Base-by-base conservation (phyloP, 2,888 invertebrate species). In the Rutpela maculata region DNA sequence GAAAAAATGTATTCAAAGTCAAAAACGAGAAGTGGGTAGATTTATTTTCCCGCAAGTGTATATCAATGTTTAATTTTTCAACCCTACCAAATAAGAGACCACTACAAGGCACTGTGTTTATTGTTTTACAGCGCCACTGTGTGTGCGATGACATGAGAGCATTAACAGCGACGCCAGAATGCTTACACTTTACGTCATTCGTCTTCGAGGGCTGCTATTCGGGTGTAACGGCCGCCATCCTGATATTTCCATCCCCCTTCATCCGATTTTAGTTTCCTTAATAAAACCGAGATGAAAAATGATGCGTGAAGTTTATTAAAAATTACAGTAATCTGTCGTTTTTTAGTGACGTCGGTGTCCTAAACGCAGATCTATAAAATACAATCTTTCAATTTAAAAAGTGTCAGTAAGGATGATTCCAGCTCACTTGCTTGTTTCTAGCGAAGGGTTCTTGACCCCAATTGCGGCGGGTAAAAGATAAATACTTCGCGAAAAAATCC, bases 161-260 rank as follows among this genome's bases (percentile, higher is more conserved):
- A 83, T 84, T 84, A 84, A 82, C 84, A 83, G 81, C 82, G 84
- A 84, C 82, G 84, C 83, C 80, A 77, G 78, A 79, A 79, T 78
- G 82, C 82, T 84, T 82, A 83, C 80, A 80, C 79, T 84, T 74
- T 78, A 74, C 82, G 81, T 84, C 84, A 84, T 84, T 78, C 82
- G 81, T 84, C 84, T 84, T 82, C 81, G 75, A 76, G 77, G 78
- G 66, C 38, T 76, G 80, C 82, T 79, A 78, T 81, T 83, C 82
- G 81, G 72, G 73, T 78, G 74, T 79, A 83, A 82, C 83, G 81
- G 77, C 76, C 76, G 77, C 69, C 70, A 62, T 76, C 75, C 76
- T 62, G 72, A 55, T 77, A 15, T 75, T 77, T 79, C 31, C 67
- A 26, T 76, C 50, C 62, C 67, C 69, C 69, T 75, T 59, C 65